Percentiles rank a stretch among this genome's conserved stretches.
These are phyloP conservation scores for Marisa cornuarietis DNA, from an alignment of 1,140 invertebrate species.

Conservation along the genomic window DNA sequence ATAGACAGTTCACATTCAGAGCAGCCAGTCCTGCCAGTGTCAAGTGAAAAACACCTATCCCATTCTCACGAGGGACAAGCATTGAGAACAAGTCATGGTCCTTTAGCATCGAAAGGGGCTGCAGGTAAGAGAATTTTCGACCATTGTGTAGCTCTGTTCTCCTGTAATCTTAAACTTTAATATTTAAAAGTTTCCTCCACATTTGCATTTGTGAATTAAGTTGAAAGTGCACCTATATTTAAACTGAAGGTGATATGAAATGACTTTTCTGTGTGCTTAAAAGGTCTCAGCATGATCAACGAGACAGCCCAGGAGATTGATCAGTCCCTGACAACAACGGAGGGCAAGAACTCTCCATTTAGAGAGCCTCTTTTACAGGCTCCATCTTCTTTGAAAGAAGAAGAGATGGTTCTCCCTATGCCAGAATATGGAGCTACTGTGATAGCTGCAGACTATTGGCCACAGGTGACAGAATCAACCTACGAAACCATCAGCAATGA, in stretches of 20 bases:
- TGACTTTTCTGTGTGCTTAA: neutral
- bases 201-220: too few species aligned
- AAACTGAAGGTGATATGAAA: neutral
- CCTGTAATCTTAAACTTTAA: neutral
- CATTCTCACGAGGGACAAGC: too few species aligned
- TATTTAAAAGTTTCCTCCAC: neutral
- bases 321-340: too few species aligned
- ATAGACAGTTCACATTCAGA: too few species aligned
- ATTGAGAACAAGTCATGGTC: too few species aligned
- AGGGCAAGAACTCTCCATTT: neutral
- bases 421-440: neutral
- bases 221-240: neutral
- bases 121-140: neutral
- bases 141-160: neutral
- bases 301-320: neutral
- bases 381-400: neutral
- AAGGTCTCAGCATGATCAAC: constrained; percentile 11
- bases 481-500: constrained; percentile 34
- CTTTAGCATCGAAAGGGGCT: too few species aligned
- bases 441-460: constrained; percentile 50
- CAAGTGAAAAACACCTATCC: too few species aligned
- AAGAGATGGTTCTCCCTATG: neutral
- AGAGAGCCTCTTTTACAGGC: neutral
- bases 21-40: too few species aligned
- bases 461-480: constrained; percentile 49